Conservation (phyloP, 2,888 invertebrate species). For the Eugnorisma glareosa region DNA sequence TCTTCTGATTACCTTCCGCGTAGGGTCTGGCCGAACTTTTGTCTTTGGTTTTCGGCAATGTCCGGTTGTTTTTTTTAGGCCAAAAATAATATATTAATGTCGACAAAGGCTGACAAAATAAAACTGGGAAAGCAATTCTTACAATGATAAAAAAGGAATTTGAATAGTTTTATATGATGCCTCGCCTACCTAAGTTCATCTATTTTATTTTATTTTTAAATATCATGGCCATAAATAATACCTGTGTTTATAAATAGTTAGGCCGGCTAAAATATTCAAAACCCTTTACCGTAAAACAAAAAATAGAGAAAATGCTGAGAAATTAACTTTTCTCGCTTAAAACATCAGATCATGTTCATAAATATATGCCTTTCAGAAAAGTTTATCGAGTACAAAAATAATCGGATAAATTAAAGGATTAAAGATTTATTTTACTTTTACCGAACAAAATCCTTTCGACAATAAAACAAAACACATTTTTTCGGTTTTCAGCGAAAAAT, state of each 20-base stretch:
- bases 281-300: not conserved
- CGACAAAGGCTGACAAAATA: not conserved
- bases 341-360: not conserved
- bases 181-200: not conserved
- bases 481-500: not conserved
- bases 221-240: not conserved
- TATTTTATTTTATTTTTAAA: not conserved
- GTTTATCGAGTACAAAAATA: not conserved
- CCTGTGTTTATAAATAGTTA: not conserved
- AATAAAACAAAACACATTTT: not conserved
- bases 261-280: not conserved
- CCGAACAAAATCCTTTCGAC: not conserved
- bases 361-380: not conserved
- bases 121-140: not conserved
- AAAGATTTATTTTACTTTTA: not conserved
- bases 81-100: not conserved
- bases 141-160: not conserved
- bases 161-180: not conserved
- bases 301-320: not conserved
- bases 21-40: not conserved
- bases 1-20: conserved; percentile 47
- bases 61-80: not conserved
- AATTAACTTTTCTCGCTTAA: not conserved
- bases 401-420: not conserved
- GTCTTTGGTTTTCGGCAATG: not conserved